Percentiles rank a stretch among this genome's conserved stretches.
Conservation (phyloP, 2,888 invertebrate species). For the Tetrapedia diversipes region DNA sequence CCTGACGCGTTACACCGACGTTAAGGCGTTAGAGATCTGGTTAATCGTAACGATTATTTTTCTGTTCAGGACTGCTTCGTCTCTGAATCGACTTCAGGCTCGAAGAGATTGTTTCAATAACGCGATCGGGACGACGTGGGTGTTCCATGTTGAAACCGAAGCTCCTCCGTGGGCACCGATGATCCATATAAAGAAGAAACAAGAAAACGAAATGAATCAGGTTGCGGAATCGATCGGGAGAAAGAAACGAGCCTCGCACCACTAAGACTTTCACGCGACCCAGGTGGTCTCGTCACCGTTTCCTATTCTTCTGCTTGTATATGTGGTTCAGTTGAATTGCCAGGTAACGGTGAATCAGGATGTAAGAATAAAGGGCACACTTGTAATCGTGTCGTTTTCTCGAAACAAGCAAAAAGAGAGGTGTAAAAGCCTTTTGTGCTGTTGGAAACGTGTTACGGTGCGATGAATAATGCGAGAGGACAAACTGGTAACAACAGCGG, state of each 20-base stretch:
- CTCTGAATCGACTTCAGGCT: not conserved
- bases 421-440: not conserved
- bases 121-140: too few species aligned
- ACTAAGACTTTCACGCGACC: constrained; percentile 71
- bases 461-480: constrained; percentile 3
- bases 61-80: too few species aligned
- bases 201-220: constrained; percentile 35
- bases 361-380: constrained; percentile 4
- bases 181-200: constrained; percentile 23
- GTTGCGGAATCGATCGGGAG: constrained; percentile 10
- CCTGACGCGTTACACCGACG: too few species aligned
- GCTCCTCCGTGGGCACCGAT: not conserved
- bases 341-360: constrained; percentile 4
- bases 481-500: constrained; percentile 11
- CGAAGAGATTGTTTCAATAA: not conserved
- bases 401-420: not conserved
- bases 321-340: constrained; percentile 10
- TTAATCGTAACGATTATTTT: not conserved
- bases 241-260: constrained; percentile 45
- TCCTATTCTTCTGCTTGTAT: constrained; percentile 55
- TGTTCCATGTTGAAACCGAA: constrained; percentile 25
- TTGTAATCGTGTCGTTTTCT: not conserved
- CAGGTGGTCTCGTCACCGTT: constrained; percentile 58
- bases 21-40: not conserved
- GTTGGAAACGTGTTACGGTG: constrained; percentile 16